These are phyloP conservation scores for Sebastes steindachneri DNA, from an alignment of 2,797 vertebrate genomes.

Conservation along the genomic window DNA sequence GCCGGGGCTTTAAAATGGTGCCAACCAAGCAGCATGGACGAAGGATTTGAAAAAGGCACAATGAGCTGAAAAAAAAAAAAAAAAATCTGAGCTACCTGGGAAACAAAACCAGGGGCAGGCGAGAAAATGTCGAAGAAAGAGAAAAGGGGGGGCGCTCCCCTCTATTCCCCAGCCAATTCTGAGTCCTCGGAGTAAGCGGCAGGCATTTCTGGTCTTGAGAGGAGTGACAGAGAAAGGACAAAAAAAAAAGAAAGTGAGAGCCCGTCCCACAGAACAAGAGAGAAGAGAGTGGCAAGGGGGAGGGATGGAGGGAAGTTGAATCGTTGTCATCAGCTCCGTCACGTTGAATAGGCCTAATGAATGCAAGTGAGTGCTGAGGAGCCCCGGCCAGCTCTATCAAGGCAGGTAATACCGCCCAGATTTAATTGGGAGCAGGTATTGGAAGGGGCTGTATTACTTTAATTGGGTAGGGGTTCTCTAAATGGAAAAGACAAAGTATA, in stretches of 20 bases:
- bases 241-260: slow-evolving; percentile 78
- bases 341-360: slow-evolving; percentile 98
- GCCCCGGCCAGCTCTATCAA: slow-evolving; percentile 92
- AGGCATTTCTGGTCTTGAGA: slow-evolving; percentile 86
- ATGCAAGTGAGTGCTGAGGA: slow-evolving; percentile 90
- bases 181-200: slow-evolving; percentile 86
- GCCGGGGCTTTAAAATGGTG: slow-evolving; percentile 79
- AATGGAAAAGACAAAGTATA: slow-evolving; percentile 99
- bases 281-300: slow-evolving; percentile 53
- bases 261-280: slow-evolving; percentile 52
- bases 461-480: slow-evolving; percentile 94
- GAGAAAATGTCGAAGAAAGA: slow-evolving; percentile 82
- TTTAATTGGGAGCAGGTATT: slow-evolving; percentile 97
- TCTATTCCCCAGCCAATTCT: slow-evolving; percentile 78
- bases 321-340: slow-evolving; percentile 87
- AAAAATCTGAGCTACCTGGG: slow-evolving; percentile 76
- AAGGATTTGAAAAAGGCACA: slow-evolving; percentile 78
- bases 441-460: slow-evolving; percentile 92
- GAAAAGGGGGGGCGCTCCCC: slow-evolving; percentile 65
- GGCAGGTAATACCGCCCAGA: slow-evolving; percentile 97
- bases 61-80: slow-evolving; percentile 62
- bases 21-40: slow-evolving; percentile 81
- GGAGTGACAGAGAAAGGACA: slow-evolving; percentile 78
- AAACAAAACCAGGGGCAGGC: slow-evolving; percentile 80
- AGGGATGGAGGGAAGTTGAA: slow-evolving; percentile 84